Base-by-base conservation (phyloP, 2,888 invertebrate genomes). In the Margaritifera margaritifera region DNA sequence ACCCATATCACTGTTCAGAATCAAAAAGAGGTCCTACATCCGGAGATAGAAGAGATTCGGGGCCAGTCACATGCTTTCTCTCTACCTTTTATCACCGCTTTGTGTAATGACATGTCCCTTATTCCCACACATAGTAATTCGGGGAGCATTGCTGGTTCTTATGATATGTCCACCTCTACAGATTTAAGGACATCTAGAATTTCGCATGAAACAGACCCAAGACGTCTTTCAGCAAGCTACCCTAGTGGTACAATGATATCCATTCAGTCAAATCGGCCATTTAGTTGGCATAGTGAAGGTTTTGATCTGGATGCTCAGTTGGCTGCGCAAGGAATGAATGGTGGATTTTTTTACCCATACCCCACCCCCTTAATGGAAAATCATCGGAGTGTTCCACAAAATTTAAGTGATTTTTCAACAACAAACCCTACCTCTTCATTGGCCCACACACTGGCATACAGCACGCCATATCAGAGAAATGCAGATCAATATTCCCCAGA, bases 71-170 rank as follows among this genome's bases (percentile, higher is more conserved):
- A 84, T 62, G 84, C 84, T 61, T 81, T 81, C 66, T 82, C 84
- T 50, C 92, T 97, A 89, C 97, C 97, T 25, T 92, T 98, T 73
- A 96, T 97, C 87, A 95, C 96, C 71, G 97, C 97, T 20, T 92
- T 97, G 81, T 97, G 96, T 91, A 97, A 97, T 89, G 97, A 97
- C 90, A 93, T 95, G 70, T 95, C 96, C 71, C 92, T 97, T 85
- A 91, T 87, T 75, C 77, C 79, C 22, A 70, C 79, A 50, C 77
- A 79, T 66, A 81, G 79, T 68, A 75, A 74, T 50, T 72, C 78
- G 18, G 78, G 78, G 27, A 77, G 82, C 62, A 74, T 79, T 5
- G 71, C 71, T 19, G 78, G 80, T 56, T 80, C 81, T 0, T 81
- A 82, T 57, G 84, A 85, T 64, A 82, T 81, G 63, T 79, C 81